Evolutionary conservation across 2,888 invertebrate genomes (phyloP), one percentile per base, ranked within the genome.

Genomic region (Drosophila leonis): DNA sequence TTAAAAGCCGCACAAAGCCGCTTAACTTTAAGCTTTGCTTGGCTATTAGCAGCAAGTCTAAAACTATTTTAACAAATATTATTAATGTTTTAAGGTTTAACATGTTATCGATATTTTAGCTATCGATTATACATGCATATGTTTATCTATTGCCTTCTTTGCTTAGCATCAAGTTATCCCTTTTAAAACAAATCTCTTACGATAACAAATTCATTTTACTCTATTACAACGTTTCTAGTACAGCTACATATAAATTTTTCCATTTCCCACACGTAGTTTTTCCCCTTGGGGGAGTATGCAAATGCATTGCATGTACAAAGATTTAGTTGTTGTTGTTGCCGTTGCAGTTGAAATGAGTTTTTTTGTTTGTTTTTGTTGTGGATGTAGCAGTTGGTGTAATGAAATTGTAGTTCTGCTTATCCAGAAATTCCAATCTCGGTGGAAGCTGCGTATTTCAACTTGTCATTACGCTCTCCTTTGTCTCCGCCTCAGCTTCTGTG

Each of bases 381-480:
- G 31, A 63, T 54, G 35, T 15, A 39, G 24, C 35, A 41, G 49
- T 57, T 63, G 54, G 35, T 55, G 48, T 59, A 46, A 10, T 55
- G 12, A 44, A 64, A 60, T 64, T 68, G 42, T 35, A 41, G 37
- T 48, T 12, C 24, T 35, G 51, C 52, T 69, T 65, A 63, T 46
- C 13, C 51, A 10, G 55, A 52, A 42, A 27, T 60, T 51, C 33
- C 55, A 60, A 48, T 52, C 63, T 63, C 18, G 3, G 15, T 27
- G 51, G 20, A 39, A 46, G 59, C 24, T 27, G 48, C 27, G 41
- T 44, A 39, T 44, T 72, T 54, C 41, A 61, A 46, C 27, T 63
- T 60, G 42, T 37, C 66, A 63, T 60, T 54, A 54, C 18, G 42
- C 15, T 20, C 9, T n/a, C 44, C 49, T 37, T 27, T 18, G n/a